Evolutionary conservation across 2,888 invertebrate genomes (phyloP).

Genomic region (Latrodectus elegans): DNA sequence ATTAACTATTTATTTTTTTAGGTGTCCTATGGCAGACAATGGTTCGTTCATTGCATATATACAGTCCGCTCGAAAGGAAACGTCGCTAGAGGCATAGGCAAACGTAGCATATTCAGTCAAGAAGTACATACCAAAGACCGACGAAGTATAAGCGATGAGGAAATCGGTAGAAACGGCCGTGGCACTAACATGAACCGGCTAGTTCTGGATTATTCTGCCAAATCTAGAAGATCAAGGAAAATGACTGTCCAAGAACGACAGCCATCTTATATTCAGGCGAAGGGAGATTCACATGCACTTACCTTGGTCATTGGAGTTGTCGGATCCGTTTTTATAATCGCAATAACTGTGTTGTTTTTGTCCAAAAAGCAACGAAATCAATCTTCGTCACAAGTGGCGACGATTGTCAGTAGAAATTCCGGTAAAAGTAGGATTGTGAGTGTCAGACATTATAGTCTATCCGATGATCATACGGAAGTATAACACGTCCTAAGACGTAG

Average conservation of each 20-base stretch:
- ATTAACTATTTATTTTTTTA: slow-evolving; percentile 32
- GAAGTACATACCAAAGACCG: not conserved
- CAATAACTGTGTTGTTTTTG: slow-evolving; percentile 41
- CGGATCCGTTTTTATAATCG: slow-evolving; percentile 53
- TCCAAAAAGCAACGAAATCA: slow-evolving; percentile 1
- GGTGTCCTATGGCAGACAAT: slow-evolving; percentile 71
- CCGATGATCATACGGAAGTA: slow-evolving; percentile 60
- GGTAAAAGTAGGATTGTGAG: slow-evolving; percentile 49
- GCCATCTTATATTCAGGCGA: not conserved
- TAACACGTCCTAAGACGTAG: not conserved
- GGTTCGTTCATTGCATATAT: slow-evolving; percentile 72
- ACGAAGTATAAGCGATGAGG: not conserved
- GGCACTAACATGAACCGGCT: slow-evolving; percentile 71
- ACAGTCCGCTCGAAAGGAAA: slow-evolving; percentile 69
- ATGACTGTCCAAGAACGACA: not conserved
- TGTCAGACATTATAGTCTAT: not conserved
- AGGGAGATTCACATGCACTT: slow-evolving; percentile 20
- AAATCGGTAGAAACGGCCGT: slow-evolving; percentile 63
- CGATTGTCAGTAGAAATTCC: slow-evolving; percentile 9
- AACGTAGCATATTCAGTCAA: slow-evolving; percentile 57
- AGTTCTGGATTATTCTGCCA: slow-evolving; percentile 47
- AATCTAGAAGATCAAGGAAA: not conserved
- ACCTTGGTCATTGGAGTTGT: slow-evolving; percentile 42
- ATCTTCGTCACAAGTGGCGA: slow-evolving; percentile 9
- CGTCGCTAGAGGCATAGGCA: slow-evolving; percentile 62